A percentile compares a stretch with the other conserved stretches of the same genome.
Evolutionary conservation across 2,888 invertebrate genomes (phyloP).

Genomic region (Aleiodes alternator): DNA sequence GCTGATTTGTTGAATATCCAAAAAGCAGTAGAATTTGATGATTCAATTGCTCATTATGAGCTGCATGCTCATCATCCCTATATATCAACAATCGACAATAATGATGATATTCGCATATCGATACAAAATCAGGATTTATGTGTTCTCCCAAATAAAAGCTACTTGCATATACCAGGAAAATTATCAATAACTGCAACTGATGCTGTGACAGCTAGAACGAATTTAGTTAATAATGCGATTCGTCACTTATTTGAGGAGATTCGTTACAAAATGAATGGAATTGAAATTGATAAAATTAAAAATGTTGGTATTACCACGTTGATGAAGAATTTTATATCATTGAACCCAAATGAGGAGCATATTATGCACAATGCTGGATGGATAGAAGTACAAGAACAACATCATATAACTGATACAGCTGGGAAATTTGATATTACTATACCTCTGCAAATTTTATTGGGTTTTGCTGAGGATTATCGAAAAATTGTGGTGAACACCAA

Average conservation of each 20-base stretch:
- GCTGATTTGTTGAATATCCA: no score
- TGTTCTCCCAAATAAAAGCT: background rate
- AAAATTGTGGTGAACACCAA: conserved; percentile 15
- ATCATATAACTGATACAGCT: background rate
- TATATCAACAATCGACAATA: background rate
- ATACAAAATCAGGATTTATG: conserved; percentile 21
- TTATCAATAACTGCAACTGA: background rate
- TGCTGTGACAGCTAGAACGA: background rate
- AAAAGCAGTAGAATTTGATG: background rate
- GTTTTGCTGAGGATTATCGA: background rate
- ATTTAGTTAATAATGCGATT: background rate
- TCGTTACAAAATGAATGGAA: background rate
- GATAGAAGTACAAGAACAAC: no score
- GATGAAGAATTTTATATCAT: background rate
- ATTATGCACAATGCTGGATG: conserved; percentile 4
- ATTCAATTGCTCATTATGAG: conserved; percentile 8
- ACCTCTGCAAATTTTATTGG: background rate
- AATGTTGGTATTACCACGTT: conserved; percentile 1
- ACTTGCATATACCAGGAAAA: background rate
- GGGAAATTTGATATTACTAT: conserved; percentile 1
- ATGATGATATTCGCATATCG: conserved; percentile 1
- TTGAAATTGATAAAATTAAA: conserved; percentile 8
- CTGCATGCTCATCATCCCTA: background rate
- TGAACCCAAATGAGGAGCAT: background rate
- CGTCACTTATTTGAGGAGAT: background rate